phyloP scores from a whole-genome alignment of 2,113 vertebrate species.

The Urocolius indicus region DNA sequence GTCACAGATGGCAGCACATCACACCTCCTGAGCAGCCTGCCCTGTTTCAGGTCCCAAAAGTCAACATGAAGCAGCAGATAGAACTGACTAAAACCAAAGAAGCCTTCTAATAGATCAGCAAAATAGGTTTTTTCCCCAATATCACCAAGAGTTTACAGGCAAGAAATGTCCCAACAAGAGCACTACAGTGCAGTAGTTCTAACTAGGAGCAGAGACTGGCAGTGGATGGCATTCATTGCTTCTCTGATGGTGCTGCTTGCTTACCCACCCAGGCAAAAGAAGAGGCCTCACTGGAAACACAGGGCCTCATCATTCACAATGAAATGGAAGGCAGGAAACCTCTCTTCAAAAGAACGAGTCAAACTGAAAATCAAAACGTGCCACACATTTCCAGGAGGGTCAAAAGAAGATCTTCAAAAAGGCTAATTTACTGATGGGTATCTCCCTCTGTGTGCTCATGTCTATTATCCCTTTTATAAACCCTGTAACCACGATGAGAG shows the following conservation, averaged over 20 bases:
- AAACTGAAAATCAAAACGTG: background rate
- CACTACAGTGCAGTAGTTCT: background rate
- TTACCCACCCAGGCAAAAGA: background rate
- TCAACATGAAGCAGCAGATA: background rate
- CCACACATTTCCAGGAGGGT: background rate
- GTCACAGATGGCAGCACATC: background rate
- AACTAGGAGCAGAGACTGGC: background rate
- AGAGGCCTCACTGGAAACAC: background rate
- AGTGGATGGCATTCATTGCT: background rate
- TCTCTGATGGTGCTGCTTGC: background rate
- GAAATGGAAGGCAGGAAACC: background rate
- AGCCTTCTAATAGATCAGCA: background rate
- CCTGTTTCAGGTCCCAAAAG: background rate
- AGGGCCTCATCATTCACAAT: background rate
- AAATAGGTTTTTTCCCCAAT: background rate
- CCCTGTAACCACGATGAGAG: background rate
- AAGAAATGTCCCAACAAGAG: background rate
- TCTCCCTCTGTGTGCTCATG: background rate
- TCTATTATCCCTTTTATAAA: background rate
- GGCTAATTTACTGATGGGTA: background rate
- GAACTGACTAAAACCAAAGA: background rate
- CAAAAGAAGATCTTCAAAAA: background rate
- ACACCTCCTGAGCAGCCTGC: accelerated
- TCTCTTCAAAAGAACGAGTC: background rate
- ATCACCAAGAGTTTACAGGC: background rate